A percentile compares a stretch with the other conserved stretches of the same genome.
These are phyloP conservation scores for Cygnus atratus DNA, from an alignment of 2,113 vertebrate genomes.

Conservation along the genomic window DNA sequence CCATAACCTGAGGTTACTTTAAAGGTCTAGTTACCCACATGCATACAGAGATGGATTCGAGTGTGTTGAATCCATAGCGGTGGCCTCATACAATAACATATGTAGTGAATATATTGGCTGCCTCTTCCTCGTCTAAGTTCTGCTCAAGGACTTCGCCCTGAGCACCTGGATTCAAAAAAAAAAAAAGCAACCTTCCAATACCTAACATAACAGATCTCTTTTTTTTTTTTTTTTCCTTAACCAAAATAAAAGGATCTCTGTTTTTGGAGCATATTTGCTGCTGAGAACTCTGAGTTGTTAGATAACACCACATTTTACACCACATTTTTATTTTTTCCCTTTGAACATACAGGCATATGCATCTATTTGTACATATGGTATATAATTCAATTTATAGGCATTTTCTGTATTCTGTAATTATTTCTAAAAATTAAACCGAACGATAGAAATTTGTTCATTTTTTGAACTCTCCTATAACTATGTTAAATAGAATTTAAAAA, in stretches of 20 bases:
- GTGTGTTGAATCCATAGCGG: neutral
- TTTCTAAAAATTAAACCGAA: neutral
- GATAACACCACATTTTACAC: neutral
- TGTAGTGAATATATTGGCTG: neutral
- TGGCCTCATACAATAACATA: neutral
- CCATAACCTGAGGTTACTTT: neutral
- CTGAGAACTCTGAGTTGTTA: neutral
- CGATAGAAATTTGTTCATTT: neutral
- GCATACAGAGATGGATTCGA: neutral
- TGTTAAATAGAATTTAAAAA: neutral
- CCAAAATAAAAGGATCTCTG: neutral
- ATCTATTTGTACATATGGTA: neutral
- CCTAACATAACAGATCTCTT: neutral
- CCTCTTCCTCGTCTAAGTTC: neutral
- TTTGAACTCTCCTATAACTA: neutral
- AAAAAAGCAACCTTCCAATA: neutral
- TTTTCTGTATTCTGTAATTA: neutral
- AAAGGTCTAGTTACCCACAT: neutral
- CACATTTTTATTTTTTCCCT: neutral
- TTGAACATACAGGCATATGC: neutral
- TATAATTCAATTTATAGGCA: neutral
- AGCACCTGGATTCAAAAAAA: neutral
- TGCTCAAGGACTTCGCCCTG: neutral
- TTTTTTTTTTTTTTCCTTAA: neutral
- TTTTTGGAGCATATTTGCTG: neutral